Conservation (phyloP, 2,888 invertebrate species). For the Stictocephala bisonia region DNA sequence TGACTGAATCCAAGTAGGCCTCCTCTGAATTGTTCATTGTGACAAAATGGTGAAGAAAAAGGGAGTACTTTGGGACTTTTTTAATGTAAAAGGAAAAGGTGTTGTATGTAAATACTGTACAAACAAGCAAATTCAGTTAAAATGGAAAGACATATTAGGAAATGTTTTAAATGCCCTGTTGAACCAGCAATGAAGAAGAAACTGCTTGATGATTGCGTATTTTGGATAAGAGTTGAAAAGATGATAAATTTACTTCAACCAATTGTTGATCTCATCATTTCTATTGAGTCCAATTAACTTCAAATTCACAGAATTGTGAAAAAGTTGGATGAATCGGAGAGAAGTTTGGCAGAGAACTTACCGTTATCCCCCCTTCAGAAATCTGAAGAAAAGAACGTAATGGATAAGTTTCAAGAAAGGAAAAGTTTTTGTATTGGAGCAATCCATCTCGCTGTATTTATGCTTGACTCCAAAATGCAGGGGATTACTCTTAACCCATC, state of each 20-base stretch:
- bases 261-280: conserved; percentile 44
- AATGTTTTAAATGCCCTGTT: too few species aligned
- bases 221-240: conserved; percentile 49
- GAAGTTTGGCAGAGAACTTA: conserved; percentile 40
- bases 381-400: conserved; percentile 43
- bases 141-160: too few species aligned
- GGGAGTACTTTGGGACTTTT: too few species aligned
- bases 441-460: conserved; percentile 47
- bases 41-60: too few species aligned
- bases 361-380: conserved; percentile 30
- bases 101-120: too few species aligned
- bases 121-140: too few species aligned
- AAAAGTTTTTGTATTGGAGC: conserved; percentile 35
- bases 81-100: too few species aligned
- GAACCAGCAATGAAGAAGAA: conserved; percentile 34
- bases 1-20: too few species aligned
- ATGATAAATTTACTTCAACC: conserved; percentile 43
- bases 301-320: conserved; percentile 43
- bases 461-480: conserved; percentile 44
- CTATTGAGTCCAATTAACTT: conserved; percentile 49
- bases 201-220: conserved; percentile 48
- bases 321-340: conserved; percentile 28
- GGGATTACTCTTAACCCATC: conserved; percentile 39
- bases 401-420: conserved; percentile 42
- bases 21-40: too few species aligned